Conservation (phyloP, 2,888 invertebrate genomes). For the Tillus elongatus region DNA sequence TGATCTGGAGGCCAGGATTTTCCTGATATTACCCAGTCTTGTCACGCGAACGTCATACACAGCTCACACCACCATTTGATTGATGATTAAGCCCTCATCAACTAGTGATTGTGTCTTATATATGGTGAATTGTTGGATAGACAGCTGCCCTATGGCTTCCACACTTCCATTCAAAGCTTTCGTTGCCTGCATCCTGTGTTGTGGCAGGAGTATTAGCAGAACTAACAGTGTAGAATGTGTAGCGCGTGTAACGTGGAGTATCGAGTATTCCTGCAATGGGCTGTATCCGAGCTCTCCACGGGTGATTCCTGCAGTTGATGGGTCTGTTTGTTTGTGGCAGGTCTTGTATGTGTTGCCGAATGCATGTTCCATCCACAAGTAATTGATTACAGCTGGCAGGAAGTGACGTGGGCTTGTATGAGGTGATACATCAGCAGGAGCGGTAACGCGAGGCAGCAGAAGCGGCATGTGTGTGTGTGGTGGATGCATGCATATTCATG, state of each 20-base stretch:
- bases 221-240: no score
- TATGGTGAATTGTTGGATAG: no score
- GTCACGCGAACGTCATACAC: conserved; percentile 26
- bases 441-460: conserved; percentile 22
- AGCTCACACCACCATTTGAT: conserved; percentile 26
- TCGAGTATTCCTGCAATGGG: no score
- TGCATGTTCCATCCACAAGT: conserved; percentile 41
- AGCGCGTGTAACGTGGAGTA: no score
- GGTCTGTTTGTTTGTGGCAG: conserved; percentile 33
- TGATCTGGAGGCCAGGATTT: no score
- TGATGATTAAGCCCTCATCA: conserved; percentile 26
- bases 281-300: no score
- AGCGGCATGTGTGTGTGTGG: conserved; percentile 20
- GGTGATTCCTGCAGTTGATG: no score
- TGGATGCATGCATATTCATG: conserved; percentile 40
- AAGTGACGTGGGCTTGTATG: conserved; percentile 34
- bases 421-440: conserved; percentile 38
- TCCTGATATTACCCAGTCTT: conserved; percentile 25
- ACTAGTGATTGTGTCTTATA: conserved; percentile 17
- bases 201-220: no score
- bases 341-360: conserved; percentile 41
- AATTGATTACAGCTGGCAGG: conserved; percentile 42
- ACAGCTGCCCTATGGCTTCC: no score
- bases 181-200: no score
- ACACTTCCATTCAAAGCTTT: no score